phyloP scores from a whole-genome alignment of 92 coral and sea anemone species.

The Siderastrea siderea region DNA sequence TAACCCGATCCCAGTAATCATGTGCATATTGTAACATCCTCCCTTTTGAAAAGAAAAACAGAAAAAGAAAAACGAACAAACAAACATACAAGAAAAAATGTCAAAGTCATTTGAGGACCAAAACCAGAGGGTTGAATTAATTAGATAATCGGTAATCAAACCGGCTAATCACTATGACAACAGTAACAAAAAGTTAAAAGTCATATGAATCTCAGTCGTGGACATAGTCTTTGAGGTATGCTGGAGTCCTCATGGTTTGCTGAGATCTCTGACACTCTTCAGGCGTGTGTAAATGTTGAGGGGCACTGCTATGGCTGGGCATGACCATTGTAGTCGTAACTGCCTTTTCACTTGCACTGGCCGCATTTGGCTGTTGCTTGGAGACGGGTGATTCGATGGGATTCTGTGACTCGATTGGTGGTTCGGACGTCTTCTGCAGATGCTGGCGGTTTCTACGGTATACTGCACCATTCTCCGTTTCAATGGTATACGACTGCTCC shows the following conservation, averaged over 20 bases:
- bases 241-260: not conserved
- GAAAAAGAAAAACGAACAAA: not conserved
- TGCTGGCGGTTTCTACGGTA: constrained; percentile 1
- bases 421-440: not conserved
- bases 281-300: not conserved
- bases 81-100: not conserved
- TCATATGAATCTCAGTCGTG: not conserved
- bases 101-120: not conserved
- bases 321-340: not conserved
- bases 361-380: not conserved
- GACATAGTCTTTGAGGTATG: constrained; percentile 7
- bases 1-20: not conserved
- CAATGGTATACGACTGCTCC: not conserved
- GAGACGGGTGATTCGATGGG: not conserved
- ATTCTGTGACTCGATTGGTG: not conserved
- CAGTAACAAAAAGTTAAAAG: not conserved
- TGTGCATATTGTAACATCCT: constrained; percentile 2
- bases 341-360: not conserved
- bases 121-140: not conserved
- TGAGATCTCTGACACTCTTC: not conserved
- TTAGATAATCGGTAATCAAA: not conserved
- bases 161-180: not conserved
- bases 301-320: not conserved
- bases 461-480: not conserved
- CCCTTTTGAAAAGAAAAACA: not conserved